phyloP scores from a whole-genome alignment of 2,113 vertebrate species.

The Verasper variegatus region DNA sequence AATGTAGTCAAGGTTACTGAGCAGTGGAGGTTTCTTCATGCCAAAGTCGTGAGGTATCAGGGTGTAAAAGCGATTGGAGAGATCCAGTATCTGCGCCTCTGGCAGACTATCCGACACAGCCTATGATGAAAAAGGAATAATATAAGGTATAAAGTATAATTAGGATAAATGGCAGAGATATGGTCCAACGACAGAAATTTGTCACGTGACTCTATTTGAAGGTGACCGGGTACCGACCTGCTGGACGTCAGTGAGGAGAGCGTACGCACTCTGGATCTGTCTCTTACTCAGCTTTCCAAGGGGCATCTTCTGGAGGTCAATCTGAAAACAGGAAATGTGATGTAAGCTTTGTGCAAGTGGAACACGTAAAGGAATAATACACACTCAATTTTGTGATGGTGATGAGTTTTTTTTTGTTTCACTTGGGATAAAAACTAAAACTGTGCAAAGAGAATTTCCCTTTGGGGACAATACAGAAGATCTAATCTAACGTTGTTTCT shows the following conservation, averaged over 20 bases:
- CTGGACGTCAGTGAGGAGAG: conserved; percentile 95
- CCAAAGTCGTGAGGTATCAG: conserved; percentile 98
- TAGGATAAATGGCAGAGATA: background rate
- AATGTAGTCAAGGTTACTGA: conserved; percentile 92
- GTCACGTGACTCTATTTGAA: background rate
- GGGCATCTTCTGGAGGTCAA: conserved; percentile 99
- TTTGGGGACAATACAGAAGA: no score
- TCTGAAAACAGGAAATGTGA: conserved; percentile 80
- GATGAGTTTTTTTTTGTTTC: background rate
- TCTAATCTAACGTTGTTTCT: no score
- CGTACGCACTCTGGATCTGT: conserved; percentile 97
- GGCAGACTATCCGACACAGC: conserved; percentile 87
- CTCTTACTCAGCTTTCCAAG: conserved; percentile 96
- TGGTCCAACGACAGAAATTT: background rate
- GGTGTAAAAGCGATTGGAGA: conserved; percentile 98
- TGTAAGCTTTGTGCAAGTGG: fast-evolving
- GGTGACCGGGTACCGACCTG: conserved; percentile 83
- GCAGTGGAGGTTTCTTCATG: conserved; percentile 97
- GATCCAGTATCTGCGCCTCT: conserved; percentile 92
- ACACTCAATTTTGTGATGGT: background rate
- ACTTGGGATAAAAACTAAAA: no score
- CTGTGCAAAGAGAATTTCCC: no score
- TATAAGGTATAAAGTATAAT: background rate
- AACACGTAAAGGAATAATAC: background rate
- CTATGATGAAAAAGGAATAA: conserved; percentile 68